Evolutionary conservation across 35 echinoderm and acorn worm species (phyloP).

Genomic region (Lytechinus pictus): DNA sequence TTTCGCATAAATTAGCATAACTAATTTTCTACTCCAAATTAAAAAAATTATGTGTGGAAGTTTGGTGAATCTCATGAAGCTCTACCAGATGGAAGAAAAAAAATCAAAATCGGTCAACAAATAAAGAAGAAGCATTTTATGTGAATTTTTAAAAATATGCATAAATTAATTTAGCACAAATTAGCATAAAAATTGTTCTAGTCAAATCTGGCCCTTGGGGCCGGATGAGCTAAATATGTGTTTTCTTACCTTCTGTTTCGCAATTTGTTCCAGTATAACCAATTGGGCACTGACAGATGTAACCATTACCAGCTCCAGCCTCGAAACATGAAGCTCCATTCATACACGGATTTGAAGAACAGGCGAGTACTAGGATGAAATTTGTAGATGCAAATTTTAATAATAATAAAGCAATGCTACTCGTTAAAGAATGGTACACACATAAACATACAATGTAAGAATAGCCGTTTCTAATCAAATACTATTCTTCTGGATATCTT

Average conservation of each 20-base stretch:
- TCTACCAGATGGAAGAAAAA: no score
- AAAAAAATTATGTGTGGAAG: no score
- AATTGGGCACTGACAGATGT: constrained; percentile 50
- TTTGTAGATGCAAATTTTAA: neutral
- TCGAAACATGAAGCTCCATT: neutral
- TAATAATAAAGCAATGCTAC: neutral
- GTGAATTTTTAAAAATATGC: no score
- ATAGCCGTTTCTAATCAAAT: neutral
- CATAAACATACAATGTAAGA: neutral
- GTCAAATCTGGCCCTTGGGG: no score
- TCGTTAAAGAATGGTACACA: neutral
- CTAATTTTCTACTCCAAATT: no score
- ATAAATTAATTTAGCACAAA: no score
- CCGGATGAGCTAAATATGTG: no score
- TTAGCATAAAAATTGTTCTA: no score
- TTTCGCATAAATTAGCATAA: no score
- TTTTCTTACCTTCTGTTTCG: neutral
- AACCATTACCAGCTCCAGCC: constrained; percentile 19
- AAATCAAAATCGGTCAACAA: no score
- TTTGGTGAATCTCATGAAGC: no score
- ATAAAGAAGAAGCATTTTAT: no score
- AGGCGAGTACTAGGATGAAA: neutral
- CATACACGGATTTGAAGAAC: neutral
- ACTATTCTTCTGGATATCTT: neutral
- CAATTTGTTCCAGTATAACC: constrained; percentile 57